Evolutionary conservation across 2,113 vertebrate species (phyloP), one percentile per base, ranked within the genome.

Genomic region (Pyxicephalus adspersus): DNA sequence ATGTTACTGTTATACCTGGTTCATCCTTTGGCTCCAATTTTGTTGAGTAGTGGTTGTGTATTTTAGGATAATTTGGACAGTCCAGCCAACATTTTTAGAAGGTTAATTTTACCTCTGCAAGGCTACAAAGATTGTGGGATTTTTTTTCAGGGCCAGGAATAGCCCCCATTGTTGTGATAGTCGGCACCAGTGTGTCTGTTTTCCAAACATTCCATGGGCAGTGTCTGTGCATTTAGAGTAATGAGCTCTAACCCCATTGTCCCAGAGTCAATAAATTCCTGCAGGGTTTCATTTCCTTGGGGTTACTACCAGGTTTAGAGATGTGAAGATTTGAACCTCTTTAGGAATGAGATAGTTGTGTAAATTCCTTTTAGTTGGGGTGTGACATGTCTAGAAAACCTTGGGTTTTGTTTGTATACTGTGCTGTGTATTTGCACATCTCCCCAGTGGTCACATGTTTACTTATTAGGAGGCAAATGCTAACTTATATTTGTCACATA

Each of bases 251-350:
- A 17, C 16, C 7, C 4, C 15, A 65, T 54, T 83, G 76, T 72
- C 60, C 7, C 20, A n/a, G 61, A 84, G n/a, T 0, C 11, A 0
- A 81, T 85, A 75, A 75, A 80, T 83, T 83, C 76, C 68, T 65
- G 38, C 45, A 57, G 61, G 61, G 55, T 0, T 0, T 34, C 81
- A 34, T 17, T 83, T 78, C 55, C 58, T 83, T 83, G 31, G 26
- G 52, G 66, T 84, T 67, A 76, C 83, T 71, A 84, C 54, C 1
- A 3, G 26, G 11, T 51, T 38, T 29, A 78, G 23, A 55, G 8
- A 75, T 66, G 80, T 82, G 26, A 66, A 64, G 28, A 75, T 64
- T 72, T 61, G 51, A 80, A 64, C 77, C 29, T 71, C 26, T 72
- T 80, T 5, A 63, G 45, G 58, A 18, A 60, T 29, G 28, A 50